Conservation (phyloP, 1,140 invertebrate genomes). For the Apis mellifera region DNA sequence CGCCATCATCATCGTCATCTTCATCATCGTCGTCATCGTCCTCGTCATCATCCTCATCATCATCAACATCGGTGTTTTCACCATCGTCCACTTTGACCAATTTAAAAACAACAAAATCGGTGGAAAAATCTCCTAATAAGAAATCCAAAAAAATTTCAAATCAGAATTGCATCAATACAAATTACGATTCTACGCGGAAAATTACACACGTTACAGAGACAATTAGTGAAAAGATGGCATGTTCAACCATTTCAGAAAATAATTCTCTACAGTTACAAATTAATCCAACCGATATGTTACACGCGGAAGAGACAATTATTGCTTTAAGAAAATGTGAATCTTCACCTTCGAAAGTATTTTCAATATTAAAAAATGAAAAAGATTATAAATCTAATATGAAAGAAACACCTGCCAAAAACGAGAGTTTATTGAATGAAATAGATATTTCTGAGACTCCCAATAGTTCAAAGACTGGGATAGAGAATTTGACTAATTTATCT, state of each 20-base stretch:
- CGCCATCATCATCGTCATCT: conserved; percentile 57
- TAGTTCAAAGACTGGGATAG: conserved; percentile 72
- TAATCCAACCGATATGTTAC: not conserved
- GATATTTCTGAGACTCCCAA: conserved; percentile 77
- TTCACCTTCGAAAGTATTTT: conserved; percentile 74
- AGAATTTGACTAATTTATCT: conserved; percentile 71
- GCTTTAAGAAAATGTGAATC: conserved; percentile 14
- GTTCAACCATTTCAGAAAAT: conserved; percentile 3
- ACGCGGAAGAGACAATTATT: not conserved
- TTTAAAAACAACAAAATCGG: conserved; percentile 45
- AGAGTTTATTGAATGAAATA: conserved; percentile 67
- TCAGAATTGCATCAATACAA: conserved; percentile 56
- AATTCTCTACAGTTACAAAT: not conserved
- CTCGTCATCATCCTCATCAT: conserved; percentile 55
- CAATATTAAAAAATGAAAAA: conserved; percentile 61
- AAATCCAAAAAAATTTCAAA: conserved; percentile 34
- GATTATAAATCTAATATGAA: conserved; percentile 45
- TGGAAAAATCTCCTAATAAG: conserved; percentile 16
- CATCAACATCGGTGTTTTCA: conserved; percentile 42
- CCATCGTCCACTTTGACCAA: conserved; percentile 42
- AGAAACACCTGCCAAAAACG: conserved; percentile 77
- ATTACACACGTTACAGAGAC: not conserved
- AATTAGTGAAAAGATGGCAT: not conserved
- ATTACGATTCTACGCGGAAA: conserved; percentile 36
- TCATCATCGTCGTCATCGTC: conserved; percentile 48